Evolutionary conservation across 2,888 invertebrate species (phyloP), one percentile per base, ranked within the genome.

Genomic region (Hipparchia semele): DNA sequence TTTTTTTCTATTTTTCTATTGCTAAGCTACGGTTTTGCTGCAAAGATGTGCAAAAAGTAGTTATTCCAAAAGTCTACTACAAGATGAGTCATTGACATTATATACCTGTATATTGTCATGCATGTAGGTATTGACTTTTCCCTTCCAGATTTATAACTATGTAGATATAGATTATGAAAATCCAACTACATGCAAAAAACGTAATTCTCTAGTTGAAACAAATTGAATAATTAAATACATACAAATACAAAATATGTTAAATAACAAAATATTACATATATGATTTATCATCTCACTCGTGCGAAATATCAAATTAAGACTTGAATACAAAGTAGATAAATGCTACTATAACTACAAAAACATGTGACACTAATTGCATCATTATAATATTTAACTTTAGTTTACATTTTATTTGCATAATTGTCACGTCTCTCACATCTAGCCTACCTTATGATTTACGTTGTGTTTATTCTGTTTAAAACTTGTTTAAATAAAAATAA

Each of bases 351-450:
- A 2, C 58, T 46, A 13, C 9, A 23, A 13, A 49, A 53, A 51
- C 53, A 65, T 51, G 51, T 65, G 65, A 65, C 65, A 65, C 51
- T 65, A 65, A 65, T 65, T 65, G 53, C 53, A 53, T 53, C 8
- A 2, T 13, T 23, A 51, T 33, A 33, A 51, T 51, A 33, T 65
- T 10, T 65, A 53, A 65, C 49, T 65, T 23, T 65, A 53, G 53
- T 53, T 65, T 65, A 53, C 65, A 65, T 53, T 33, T 53, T 23
- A 51, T 64, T 51, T 45, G 51, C 64, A 12, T 64, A 65, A 65
- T 65, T 53, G 53, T 65, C 10, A 65, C 12, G 65, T 65, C 65
- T 9, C 33, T 51, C 65, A 51, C 33, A 10, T 51, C 23, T 33
- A 5, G 6, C 23, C 12, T 51, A 51, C 64, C 64, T 64, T 64